phyloP scores from a whole-genome alignment of 2,113 vertebrate species.

The Uropsilus gracilis region DNA sequence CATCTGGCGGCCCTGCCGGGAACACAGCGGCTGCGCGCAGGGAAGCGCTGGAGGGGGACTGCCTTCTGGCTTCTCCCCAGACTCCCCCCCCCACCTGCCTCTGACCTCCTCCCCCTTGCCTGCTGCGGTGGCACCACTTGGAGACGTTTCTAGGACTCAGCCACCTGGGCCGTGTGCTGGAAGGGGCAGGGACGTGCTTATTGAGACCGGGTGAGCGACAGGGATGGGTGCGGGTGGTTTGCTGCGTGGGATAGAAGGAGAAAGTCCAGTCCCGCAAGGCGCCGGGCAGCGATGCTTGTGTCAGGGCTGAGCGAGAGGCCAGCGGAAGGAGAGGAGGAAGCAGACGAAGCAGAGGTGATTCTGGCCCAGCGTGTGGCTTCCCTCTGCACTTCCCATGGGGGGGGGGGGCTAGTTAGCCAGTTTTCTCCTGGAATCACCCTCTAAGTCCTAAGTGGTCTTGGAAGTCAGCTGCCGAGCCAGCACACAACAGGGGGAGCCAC shows the following conservation, averaged over 20 bases:
- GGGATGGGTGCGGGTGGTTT: slow-evolving; percentile 29
- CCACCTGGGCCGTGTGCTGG: slow-evolving; percentile 25
- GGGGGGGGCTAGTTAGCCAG: not conserved
- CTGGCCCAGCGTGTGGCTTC: not conserved
- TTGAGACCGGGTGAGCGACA: not conserved
- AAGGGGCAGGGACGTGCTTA: slow-evolving; percentile 38
- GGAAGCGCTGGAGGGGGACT: not conserved
- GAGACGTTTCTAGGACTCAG: slow-evolving; percentile 49
- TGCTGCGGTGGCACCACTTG: slow-evolving; percentile 53
- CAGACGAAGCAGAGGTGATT: not conserved
- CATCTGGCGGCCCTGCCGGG: not conserved
- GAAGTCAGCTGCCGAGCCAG: not conserved
- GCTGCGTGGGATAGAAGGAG: not conserved
- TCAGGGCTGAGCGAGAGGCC: not conserved
- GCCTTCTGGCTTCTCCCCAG: slow-evolving; percentile 34
- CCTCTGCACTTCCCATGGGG: not conserved
- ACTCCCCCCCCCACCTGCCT: not conserved
- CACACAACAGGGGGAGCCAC: not conserved
- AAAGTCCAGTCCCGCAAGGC: not conserved
- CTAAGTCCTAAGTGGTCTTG: not conserved
- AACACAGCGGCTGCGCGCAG: not conserved
- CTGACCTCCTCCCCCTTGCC: slow-evolving; percentile 39
- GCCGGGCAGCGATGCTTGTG: not conserved
- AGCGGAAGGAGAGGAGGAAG: not conserved
- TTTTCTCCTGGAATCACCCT: slow-evolving; percentile 6